Conservation (phyloP, 2,888 invertebrate species). For the Caenorhabditis auriculariae region DNA sequence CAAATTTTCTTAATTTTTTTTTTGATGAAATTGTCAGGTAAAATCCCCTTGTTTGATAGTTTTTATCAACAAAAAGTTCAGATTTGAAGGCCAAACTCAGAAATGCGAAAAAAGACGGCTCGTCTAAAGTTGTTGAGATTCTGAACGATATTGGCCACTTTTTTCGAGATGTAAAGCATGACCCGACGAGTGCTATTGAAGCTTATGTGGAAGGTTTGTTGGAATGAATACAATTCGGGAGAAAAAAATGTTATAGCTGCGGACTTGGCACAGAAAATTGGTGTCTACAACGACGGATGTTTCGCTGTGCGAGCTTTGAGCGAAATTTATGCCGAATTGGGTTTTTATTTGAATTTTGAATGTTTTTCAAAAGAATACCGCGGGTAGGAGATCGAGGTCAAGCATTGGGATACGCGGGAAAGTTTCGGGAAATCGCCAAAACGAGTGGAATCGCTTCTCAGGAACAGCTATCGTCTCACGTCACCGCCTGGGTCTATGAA, state of each 20-base stretch:
- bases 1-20: too few species aligned
- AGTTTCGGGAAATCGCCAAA: neutral
- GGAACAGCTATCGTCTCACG: conserved; percentile 6
- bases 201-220: neutral
- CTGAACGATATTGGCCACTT: neutral
- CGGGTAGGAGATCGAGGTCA: neutral
- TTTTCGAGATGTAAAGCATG: neutral
- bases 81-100: too few species aligned
- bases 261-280: neutral
- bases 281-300: neutral
- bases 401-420: conserved; percentile 1
- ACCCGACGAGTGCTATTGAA: neutral
- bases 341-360: neutral
- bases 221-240: neutral
- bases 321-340: neutral
- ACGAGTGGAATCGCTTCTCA: neutral
- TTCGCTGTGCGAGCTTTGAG: neutral
- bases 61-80: too few species aligned
- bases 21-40: too few species aligned
- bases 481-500: conserved; percentile 9
- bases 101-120: too few species aligned
- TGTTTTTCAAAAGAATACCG: neutral
- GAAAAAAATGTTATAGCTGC: neutral
- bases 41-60: too few species aligned
- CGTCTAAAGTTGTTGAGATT: too few species aligned